phyloP scores from a whole-genome alignment of 2,113 vertebrate species.

The Puffinus mauretanicus region DNA sequence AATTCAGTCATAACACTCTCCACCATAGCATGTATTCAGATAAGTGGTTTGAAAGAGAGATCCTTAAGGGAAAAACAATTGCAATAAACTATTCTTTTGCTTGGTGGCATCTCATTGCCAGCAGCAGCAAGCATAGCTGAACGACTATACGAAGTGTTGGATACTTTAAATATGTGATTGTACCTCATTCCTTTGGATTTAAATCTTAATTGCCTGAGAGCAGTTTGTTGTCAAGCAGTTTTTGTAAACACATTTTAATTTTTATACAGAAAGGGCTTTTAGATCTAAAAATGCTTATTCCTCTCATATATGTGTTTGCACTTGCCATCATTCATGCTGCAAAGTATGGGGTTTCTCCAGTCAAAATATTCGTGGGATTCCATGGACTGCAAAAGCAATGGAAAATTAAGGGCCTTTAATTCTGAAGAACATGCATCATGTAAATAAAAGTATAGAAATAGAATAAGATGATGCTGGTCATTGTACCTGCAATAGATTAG shows the following conservation, averaged over 20 bases:
- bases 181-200: background rate
- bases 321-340: background rate
- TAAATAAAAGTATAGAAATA: background rate
- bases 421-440: background rate
- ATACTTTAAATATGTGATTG: background rate
- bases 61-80: background rate
- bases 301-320: background rate
- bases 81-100: background rate
- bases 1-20: background rate
- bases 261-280: background rate
- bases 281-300: background rate
- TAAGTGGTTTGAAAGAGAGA: background rate
- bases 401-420: background rate
- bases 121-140: background rate
- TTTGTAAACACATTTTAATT: background rate
- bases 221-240: background rate
- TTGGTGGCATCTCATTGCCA: background rate
- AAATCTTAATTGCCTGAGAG: background rate
- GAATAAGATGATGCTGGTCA: background rate
- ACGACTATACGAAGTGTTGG: background rate
- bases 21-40: background rate
- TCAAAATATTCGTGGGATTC: background rate
- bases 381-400: background rate
- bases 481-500: background rate
- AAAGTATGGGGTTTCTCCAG: background rate